Conservation (phyloP, 2,888 invertebrate genomes). For the Archips xylosteana region DNA sequence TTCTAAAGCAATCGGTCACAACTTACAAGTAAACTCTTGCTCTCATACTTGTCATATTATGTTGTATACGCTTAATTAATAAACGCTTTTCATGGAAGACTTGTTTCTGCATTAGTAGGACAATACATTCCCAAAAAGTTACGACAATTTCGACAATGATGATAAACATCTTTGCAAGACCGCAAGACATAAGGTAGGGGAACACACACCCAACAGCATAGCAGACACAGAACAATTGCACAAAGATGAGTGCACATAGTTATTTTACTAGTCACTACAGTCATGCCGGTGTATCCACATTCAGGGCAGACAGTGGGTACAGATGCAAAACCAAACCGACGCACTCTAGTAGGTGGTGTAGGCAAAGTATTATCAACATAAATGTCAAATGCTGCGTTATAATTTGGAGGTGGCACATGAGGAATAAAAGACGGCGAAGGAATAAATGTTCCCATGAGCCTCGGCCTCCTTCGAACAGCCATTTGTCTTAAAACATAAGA, state of each 20-base stretch:
- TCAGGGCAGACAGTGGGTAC: conserved; percentile 71
- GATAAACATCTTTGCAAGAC: conserved; percentile 80
- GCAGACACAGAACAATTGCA: conserved; percentile 70
- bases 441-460: conserved; percentile 76
- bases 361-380: conserved; percentile 69
- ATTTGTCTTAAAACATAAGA: conserved; percentile 77
- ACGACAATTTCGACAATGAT: conserved; percentile 78
- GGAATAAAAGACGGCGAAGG: conserved; percentile 77
- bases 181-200: conserved; percentile 74
- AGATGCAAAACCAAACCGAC: conserved; percentile 70
- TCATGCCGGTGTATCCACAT: conserved; percentile 75
- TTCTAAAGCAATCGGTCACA: not conserved
- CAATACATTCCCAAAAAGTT: conserved; percentile 75
- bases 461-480: conserved; percentile 66
- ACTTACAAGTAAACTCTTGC: no score
- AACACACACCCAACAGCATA: conserved; percentile 79
- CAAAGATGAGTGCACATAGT: conserved; percentile 77
- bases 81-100: conserved; percentile 23
- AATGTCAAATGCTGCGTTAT: conserved; percentile 76
- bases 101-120: conserved; percentile 70
- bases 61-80: no score
- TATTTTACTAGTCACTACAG: conserved; percentile 64
- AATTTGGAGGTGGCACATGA: conserved; percentile 76
- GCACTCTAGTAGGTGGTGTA: conserved; percentile 61
- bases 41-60: no score